These are phyloP conservation scores for Baccha elongata DNA, from an alignment of 2,888 invertebrate genomes.

Conservation along the genomic window DNA sequence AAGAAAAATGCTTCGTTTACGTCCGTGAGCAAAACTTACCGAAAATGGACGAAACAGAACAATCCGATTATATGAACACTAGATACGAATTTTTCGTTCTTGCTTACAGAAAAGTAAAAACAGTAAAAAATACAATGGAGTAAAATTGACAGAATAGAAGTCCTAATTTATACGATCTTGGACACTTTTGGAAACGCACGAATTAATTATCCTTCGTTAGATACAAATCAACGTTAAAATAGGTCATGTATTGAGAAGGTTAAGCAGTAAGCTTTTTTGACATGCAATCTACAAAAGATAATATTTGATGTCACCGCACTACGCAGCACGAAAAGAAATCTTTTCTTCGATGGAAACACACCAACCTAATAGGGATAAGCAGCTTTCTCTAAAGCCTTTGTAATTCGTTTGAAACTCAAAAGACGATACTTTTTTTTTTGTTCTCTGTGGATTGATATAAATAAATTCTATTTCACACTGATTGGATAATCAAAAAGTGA, in stretches of 20 bases:
- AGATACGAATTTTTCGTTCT: no score
- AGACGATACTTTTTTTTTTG: not conserved
- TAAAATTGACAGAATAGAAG: no score
- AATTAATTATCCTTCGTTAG: no score
- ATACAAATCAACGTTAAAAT: not conserved
- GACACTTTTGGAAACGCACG: no score
- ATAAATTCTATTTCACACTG: constrained; percentile 9
- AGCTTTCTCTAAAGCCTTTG: constrained; percentile 16
- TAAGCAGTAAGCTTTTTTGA: not conserved
- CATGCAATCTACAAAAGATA: not conserved
- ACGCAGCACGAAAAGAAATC: not conserved
- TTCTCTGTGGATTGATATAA: constrained; percentile 9
- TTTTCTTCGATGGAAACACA: not conserved
- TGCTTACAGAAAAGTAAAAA: no score
- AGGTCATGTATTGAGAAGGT: not conserved
- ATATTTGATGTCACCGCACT: not conserved
- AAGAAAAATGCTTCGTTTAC: not conserved
- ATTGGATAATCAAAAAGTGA: constrained; percentile 58
- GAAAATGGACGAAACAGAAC: no score
- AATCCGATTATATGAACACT: no score
- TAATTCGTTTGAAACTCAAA: constrained; percentile 12
- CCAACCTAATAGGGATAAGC: not conserved
- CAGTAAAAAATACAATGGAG: no score
- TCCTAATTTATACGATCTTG: no score
- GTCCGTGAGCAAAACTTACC: no score